A percentile compares a stretch with the other conserved stretches of the same genome.
Conservation (phyloP, 2,888 invertebrate genomes). For the Macrophya alboannulata region DNA sequence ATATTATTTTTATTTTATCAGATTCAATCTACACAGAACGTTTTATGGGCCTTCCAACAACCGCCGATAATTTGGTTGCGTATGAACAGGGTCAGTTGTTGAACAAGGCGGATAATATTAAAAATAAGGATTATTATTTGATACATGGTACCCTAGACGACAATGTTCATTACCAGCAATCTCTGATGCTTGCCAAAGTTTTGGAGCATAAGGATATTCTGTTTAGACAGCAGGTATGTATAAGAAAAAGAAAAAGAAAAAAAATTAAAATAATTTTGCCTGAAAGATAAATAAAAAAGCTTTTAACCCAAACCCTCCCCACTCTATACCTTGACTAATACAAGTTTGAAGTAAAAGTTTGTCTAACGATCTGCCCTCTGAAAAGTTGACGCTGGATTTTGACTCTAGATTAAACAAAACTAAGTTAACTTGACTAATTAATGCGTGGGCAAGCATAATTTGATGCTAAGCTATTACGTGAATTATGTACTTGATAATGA, state of each 20-base stretch:
- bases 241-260: neutral
- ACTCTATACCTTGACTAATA: neutral
- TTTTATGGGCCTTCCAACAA: conserved; percentile 94
- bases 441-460: conserved; percentile 41
- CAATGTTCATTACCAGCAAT: conserved; percentile 99
- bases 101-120: conserved; percentile 85
- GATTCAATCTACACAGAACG: conserved; percentile 99
- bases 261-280: no score
- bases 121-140: conserved; percentile 91
- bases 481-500: conserved; percentile 19
- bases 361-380: neutral
- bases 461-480: conserved; percentile 23
- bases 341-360: conserved; percentile 1
- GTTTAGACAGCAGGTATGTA: conserved; percentile 93
- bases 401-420: conserved; percentile 45
- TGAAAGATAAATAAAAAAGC: neutral
- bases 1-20: conserved; percentile 75
- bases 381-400: conserved; percentile 22
- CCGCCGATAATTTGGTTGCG: conserved; percentile 86
- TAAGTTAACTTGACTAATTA: conserved; percentile 32
- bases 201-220: conserved; percentile 93
- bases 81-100: conserved; percentile 91
- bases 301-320: neutral
- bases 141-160: conserved; percentile 97
- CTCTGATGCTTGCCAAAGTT: conserved; percentile 94